Evolutionary conservation across 1,140 invertebrate species (phyloP).

Genomic region (Aphaenogaster floridana): DNA sequence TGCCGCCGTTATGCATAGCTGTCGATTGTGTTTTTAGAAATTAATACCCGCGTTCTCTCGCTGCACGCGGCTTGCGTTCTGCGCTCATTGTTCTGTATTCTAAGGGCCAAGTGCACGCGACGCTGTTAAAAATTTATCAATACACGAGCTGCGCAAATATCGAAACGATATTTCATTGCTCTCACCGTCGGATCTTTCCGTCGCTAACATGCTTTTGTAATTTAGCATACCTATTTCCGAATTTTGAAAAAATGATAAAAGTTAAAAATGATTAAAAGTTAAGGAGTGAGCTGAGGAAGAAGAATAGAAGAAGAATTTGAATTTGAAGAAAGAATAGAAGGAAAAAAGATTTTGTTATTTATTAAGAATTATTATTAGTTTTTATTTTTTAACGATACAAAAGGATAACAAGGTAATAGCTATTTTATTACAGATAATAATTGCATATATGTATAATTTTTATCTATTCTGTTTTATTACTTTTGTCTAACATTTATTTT

Average conservation of each 20-base stretch:
- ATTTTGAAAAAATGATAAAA: not conserved
- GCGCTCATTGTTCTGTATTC: slow-evolving; percentile 31
- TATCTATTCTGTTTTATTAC: not conserved
- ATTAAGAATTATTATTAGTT: not conserved
- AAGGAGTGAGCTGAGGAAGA: not conserved
- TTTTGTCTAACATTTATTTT: not conserved
- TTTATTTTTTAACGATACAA: not conserved
- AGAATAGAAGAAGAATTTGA: not conserved
- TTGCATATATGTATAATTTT: not conserved
- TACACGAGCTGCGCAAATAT: slow-evolving; percentile 33
- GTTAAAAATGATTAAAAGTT: not conserved
- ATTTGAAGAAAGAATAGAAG: not conserved
- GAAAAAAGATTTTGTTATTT: not conserved
- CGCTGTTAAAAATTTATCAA: slow-evolving; percentile 40
- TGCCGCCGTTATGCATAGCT: slow-evolving; percentile 26
- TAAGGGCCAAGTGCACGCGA: slow-evolving; percentile 28
- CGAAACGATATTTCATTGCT: slow-evolving; percentile 27
- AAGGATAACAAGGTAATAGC: not conserved
- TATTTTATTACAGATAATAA: not conserved
- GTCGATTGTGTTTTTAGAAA: slow-evolving; percentile 75
- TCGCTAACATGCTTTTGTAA: slow-evolving; percentile 17
- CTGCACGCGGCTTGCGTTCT: not conserved
- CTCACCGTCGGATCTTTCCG: not conserved
- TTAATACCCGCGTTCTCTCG: slow-evolving; percentile 74
- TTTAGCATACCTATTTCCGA: not conserved